Evolutionary conservation across 2,888 invertebrate species (phyloP), one percentile per base, ranked within the genome.

Genomic region (Opisthograptis luteolata): DNA sequence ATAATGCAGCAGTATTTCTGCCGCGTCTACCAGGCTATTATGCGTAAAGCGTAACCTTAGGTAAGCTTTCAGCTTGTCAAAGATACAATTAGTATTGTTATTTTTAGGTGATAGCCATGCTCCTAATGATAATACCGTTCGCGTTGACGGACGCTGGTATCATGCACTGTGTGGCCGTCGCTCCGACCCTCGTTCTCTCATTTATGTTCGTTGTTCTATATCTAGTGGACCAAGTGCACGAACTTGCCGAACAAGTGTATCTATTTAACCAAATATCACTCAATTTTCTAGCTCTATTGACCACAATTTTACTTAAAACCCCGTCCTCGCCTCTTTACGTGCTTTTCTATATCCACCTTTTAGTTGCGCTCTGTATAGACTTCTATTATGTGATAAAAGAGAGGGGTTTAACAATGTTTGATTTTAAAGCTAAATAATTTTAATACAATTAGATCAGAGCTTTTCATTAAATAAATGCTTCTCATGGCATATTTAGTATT

Each of bases 31-130:
- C n/a, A n/a, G 5, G 7, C 2, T 8, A 25, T 5, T 14, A 25
- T 9, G 9, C 19, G 22, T 25, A 15, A 10, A 27, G 25, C 17
- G 13, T 35, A 43, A 45, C n/a, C 14, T 47, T 58, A 61, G 64
- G 54, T 49, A 55, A 50, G 58, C 28, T 42, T 12, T 34, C 43
- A 15, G 36, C 27, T 25, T 41, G 39, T 31, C 34, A 53, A 59
- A 72, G 60, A 69, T 70, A 72, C 69, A 70, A 62, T n/a, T 52
- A 68, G 60, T 62, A 65, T 78, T 73, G 75, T 88, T 85, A 75
- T 73, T 87, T 88, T 82, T 88, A 88, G 88, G 87, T 87, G 64
- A 72, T 88, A 68, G 79, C 89, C 65, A 61, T 88, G 79, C 64
- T 85, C 62, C 83, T 87, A 64, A 87, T 87, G 87, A 63, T 85